Evolutionary conservation across 2,888 invertebrate species (phyloP), one percentile per base, ranked within the genome.

Genomic region (Meteorus colon): DNA sequence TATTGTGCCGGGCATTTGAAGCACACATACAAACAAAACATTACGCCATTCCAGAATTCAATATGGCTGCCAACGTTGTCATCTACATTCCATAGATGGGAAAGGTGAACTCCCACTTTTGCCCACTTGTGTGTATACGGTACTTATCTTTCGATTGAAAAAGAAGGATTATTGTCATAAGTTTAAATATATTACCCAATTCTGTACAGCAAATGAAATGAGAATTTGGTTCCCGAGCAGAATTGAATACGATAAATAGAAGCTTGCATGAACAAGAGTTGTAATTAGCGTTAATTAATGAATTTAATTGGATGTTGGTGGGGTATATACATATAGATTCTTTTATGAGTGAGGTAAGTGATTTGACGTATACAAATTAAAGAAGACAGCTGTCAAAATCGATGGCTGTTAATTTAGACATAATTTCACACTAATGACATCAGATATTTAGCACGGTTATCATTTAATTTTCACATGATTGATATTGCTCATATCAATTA

Each of bases 301-400:
- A 48, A 45, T 72, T 63, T 27, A 63, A 63, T 45, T 65, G 63
- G 59, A 48, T 73, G 31, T 72, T 34, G 34, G 51, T 66, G 73
- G 14, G n/a, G 31, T 65, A 48, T 65, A 10, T 41, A n/a, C 19
- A 34, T 6, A 62, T 62, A 19, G 4, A 63, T 63, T 45, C n/a
- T 31, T 70, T 63, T 48, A 48, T 63, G 27, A 62, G n/a, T 51
- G 51, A 66, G 75, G 75, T 75, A 48, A 66, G 71, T 75, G 19
- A 66, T 67, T 71, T 60, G 59, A 71, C 66, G 71, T 75, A 59
- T 62, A 71, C 37, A 45, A 71, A 29, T 71, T 45, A 59, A 27
- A 45, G 8, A 66, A 75, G 71, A 75, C 75, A 75, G 75, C 75
- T 76, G 73, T 73, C 76, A 76, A 73, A 73, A 73, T 73, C 41